A percentile compares a stretch with the other conserved stretches of the same genome.
Conservation (phyloP, 2,113 vertebrate species). For the Burhinus oedicnemus region DNA sequence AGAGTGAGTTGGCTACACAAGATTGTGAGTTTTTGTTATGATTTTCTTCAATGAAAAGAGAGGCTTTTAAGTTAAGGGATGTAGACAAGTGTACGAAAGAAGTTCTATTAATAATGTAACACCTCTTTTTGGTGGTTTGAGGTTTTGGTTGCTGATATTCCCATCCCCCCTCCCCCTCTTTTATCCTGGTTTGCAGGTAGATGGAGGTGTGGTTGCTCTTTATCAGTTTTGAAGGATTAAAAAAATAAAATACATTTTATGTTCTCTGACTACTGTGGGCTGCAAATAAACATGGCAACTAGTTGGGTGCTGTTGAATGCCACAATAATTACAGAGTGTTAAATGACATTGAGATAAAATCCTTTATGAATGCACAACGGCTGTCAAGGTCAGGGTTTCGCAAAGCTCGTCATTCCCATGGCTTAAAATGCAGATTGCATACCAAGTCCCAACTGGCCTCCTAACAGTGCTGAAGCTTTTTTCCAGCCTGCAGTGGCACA, state of each 20-base stretch:
- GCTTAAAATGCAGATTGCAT: constrained; percentile 12
- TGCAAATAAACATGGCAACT: not conserved
- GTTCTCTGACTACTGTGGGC: not conserved
- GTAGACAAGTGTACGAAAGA: not conserved
- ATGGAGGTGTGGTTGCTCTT: not conserved
- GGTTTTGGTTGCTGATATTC: not conserved
- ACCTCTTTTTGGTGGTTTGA: not conserved
- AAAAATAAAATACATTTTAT: not conserved
- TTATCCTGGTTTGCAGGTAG: not conserved
- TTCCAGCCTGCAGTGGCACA: not conserved
- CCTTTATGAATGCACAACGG: not conserved
- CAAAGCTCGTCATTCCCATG: not conserved
- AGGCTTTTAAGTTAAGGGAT: not conserved
- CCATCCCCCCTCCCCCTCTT: not conserved
- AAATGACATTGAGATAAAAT: constrained; percentile 20
- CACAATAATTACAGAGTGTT: not conserved
- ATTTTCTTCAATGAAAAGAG: not conserved
- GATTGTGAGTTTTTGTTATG: not conserved
- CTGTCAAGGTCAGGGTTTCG: constrained; percentile 26
- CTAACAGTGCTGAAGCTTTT: not conserved
- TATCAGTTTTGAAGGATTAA: not conserved
- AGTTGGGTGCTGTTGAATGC: not conserved
- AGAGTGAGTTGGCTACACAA: not conserved
- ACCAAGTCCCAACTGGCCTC: not conserved
- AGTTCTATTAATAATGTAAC: not conserved